A percentile compares a stretch with the other conserved stretches of the same genome.
Conservation (phyloP, 2,797 vertebrate genomes). For the Acropternis orthonyx region DNA sequence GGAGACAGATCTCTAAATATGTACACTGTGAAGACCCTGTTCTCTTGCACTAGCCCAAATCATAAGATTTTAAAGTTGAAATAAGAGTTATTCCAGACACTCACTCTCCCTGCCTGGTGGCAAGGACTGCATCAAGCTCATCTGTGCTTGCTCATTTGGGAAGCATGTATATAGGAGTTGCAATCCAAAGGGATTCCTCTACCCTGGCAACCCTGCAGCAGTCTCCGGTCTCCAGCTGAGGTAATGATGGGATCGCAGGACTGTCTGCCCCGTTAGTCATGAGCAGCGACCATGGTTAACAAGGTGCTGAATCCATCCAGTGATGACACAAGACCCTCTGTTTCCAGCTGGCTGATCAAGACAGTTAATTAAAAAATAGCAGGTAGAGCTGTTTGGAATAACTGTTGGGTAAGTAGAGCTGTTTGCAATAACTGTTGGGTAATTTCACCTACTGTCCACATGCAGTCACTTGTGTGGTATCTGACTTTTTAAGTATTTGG, state of each 20-base stretch:
- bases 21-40: not conserved
- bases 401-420: not conserved
- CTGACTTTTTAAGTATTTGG: not conserved
- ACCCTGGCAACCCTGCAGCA: not conserved
- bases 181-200: not conserved
- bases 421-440: not conserved
- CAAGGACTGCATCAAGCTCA: not conserved
- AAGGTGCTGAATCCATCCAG: not conserved
- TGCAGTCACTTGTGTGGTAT: not conserved
- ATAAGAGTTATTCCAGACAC: not conserved
- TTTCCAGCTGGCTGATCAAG: not conserved
- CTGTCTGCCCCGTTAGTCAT: not conserved
- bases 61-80: not conserved
- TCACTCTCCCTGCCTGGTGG: not conserved
- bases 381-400: not conserved
- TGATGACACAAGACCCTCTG: not conserved
- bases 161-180: not conserved
- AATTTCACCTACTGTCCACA: not conserved
- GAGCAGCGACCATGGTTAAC: not conserved
- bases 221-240: not conserved
- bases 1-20: constrained; percentile 1
- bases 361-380: not conserved
- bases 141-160: not conserved
- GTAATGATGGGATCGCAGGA: not conserved
- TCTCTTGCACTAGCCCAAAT: not conserved